Percentiles rank a stretch among this genome's conserved stretches.
These are phyloP conservation scores for Sphyrna mokarran DNA, from an alignment of 2,113 vertebrate species.

Conservation along the genomic window DNA sequence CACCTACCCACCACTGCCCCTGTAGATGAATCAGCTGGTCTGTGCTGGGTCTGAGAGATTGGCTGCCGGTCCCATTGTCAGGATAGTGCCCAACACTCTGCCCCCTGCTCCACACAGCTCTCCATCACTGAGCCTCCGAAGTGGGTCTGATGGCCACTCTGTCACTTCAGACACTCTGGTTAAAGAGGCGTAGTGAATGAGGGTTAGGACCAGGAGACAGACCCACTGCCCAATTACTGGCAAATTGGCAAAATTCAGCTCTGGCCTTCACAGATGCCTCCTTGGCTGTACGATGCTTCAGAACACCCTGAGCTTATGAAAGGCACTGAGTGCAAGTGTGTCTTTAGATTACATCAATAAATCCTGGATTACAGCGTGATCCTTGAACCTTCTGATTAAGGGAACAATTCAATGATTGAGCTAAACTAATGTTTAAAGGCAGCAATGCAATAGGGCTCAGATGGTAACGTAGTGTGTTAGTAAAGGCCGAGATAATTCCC, in stretches of 20 bases:
- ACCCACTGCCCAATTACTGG: too few relatives aligned
- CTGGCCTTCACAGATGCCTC: neutral
- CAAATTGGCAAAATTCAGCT: neutral
- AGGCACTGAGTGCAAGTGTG: neutral
- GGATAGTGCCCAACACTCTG: neutral
- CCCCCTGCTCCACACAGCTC: neutral
- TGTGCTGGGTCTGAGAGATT: neutral
- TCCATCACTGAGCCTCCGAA: neutral
- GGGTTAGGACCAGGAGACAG: too few relatives aligned
- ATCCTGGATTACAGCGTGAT: neutral
- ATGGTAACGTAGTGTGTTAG: neutral
- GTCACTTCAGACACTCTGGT: neutral
- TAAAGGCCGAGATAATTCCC: neutral
- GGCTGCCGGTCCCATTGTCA: neutral
- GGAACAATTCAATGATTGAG: neutral
- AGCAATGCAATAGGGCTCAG: neutral
- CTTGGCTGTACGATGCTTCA: neutral
- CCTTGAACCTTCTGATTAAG: neutral
- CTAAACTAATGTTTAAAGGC: neutral
- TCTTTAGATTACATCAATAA: neutral
- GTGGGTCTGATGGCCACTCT: neutral
- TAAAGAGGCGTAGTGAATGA: neutral
- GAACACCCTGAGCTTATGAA: neutral
- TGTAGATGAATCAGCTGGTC: too few relatives aligned
- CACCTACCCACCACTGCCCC: too few relatives aligned